A percentile compares a stretch with the other conserved stretches of the same genome.
These are phyloP conservation scores for Harpagoxenus sublaevis DNA, from an alignment of 2,888 invertebrate species.

Conservation along the genomic window DNA sequence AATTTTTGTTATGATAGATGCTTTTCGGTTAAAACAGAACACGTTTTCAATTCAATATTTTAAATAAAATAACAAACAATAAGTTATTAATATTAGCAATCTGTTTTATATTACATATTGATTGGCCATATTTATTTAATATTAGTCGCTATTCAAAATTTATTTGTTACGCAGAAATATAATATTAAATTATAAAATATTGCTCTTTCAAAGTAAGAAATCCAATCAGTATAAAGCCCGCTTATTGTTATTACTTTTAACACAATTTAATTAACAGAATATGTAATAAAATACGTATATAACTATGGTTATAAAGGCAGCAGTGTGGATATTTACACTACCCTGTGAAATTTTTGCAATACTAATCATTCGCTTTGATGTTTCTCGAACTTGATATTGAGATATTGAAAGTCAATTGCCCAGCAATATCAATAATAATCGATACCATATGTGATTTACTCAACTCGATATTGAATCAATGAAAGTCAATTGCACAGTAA, in stretches of 20 bases:
- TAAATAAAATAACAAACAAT: neutral
- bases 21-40: neutral
- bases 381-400: conserved; percentile 14
- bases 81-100: conserved; percentile 4
- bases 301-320: neutral
- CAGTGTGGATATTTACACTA: neutral
- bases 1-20: neutral
- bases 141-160: neutral
- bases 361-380: neutral
- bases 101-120: neutral
- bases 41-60: neutral
- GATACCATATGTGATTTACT: conserved; percentile 2
- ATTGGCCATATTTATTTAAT: neutral
- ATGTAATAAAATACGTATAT: neutral
- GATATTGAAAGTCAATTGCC: conserved; percentile 1
- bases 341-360: neutral
- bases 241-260: neutral
- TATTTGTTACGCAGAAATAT: neutral
- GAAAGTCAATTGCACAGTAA: conserved; percentile 25
- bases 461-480: neutral
- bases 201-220: neutral
- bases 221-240: neutral
- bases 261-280: neutral
- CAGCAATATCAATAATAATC: conserved; percentile 5
- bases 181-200: conserved; percentile 9